A percentile compares a stretch with the other conserved stretches of the same genome.
Conservation (phyloP, 2,888 invertebrate genomes). For the Epinotia demarniana region DNA sequence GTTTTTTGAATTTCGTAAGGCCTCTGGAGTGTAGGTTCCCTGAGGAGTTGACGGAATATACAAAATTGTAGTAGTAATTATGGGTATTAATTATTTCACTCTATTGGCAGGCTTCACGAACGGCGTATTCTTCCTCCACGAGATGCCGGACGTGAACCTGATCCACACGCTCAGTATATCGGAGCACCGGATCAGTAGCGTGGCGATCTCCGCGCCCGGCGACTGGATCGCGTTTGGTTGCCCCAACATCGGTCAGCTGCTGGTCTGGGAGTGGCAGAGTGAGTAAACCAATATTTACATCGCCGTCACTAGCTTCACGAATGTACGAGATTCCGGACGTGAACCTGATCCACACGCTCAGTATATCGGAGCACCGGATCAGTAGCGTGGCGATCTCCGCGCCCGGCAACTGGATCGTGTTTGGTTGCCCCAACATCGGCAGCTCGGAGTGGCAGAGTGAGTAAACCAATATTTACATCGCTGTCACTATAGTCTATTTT, state of each 20-base stretch:
- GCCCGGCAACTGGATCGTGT: constrained; percentile 98
- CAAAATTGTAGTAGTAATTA: no score
- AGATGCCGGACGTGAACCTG: constrained; percentile 96
- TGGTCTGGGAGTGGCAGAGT: constrained; percentile 99
- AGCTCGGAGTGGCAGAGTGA: constrained; percentile 99
- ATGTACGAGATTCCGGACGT: constrained; percentile 97
- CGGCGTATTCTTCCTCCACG: constrained; percentile 96
- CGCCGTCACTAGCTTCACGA: no score
- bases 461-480: constrained; percentile 48
- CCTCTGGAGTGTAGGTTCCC: no score
- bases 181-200: constrained; percentile 91
- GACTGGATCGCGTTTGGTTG: constrained; percentile 99
- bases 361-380: constrained; percentile 94
- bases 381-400: constrained; percentile 92
- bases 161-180: constrained; percentile 96
- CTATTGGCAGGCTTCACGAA: constrained; percentile 90
- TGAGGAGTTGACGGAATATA: no score
- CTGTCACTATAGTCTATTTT: no score
- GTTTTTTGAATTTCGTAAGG: no score
- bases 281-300: constrained; percentile 52
- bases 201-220: constrained; percentile 93
- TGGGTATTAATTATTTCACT: not conserved
- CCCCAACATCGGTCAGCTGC: constrained; percentile 93
- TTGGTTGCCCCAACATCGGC: constrained; percentile 95
- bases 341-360: constrained; percentile 94